Percentiles rank a stretch among this genome's conserved stretches.
These are phyloP conservation scores for Penaeus vannamei DNA, from an alignment of 1,140 invertebrate species.

Conservation along the genomic window DNA sequence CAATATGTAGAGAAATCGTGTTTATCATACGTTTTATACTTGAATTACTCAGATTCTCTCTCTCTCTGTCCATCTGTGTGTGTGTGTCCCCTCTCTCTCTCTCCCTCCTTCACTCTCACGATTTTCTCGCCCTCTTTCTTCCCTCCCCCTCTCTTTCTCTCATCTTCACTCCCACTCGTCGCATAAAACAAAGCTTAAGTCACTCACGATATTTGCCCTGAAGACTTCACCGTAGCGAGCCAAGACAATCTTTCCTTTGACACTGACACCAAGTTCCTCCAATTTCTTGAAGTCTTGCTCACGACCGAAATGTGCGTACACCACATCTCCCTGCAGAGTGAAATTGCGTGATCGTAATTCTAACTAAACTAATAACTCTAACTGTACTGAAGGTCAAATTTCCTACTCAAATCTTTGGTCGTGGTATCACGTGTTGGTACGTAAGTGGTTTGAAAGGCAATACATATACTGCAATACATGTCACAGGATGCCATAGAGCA, in stretches of 20 bases:
- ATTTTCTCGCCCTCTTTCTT: not conserved
- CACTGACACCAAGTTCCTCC: conserved; percentile 69
- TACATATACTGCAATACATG: too few relatives aligned
- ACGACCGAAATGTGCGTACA: conserved; percentile 75
- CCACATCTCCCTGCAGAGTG: conserved; percentile 68
- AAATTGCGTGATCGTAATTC: not conserved
- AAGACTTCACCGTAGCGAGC: conserved; percentile 73
- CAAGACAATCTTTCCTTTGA: conserved; percentile 73
- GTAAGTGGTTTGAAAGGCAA: not conserved
- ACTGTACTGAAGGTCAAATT: not conserved
- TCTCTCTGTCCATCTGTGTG: not conserved
- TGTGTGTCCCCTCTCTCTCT: too few relatives aligned
- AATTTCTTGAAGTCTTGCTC: conserved; percentile 73
- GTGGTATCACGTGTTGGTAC: not conserved
- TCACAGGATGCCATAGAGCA: not conserved
- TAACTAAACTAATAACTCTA: not conserved
- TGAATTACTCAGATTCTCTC: not conserved
- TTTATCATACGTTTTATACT: not conserved
- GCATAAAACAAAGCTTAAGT: too few relatives aligned
- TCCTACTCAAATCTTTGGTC: not conserved
- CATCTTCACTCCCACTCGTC: not conserved
- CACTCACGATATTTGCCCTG: conserved; percentile 72
- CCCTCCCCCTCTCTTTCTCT: too few relatives aligned
- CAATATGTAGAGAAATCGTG: not conserved
- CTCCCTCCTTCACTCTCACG: not conserved